Conservation (phyloP, 2,113 vertebrate species). For the Pampusana beccarii region DNA sequence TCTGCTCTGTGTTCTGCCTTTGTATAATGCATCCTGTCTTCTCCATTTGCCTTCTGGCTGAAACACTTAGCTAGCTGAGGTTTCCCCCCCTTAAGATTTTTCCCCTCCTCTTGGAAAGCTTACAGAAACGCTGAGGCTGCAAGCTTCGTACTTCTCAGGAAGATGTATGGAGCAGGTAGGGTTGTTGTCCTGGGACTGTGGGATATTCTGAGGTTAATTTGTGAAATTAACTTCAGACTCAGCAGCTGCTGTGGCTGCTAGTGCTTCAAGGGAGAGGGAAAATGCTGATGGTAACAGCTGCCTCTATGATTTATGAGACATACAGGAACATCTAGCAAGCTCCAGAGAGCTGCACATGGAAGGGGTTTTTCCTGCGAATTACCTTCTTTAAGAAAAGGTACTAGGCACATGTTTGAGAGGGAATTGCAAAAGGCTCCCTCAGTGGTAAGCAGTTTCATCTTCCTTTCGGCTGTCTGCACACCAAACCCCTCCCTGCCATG, state of each 20-base stretch:
- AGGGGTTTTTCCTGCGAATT: conserved; percentile 42
- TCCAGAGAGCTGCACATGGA: conserved; percentile 11
- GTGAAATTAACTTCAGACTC: conserved; percentile 55
- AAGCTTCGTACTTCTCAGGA: not conserved
- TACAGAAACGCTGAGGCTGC: conserved; percentile 28
- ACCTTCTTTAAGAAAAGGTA: not conserved
- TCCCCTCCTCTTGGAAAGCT: not conserved
- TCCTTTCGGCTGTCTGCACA: not conserved
- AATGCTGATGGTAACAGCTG: conserved; percentile 59
- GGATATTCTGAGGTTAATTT: conserved; percentile 54
- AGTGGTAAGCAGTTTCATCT: not conserved
- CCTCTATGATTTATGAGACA: conserved; percentile 49
- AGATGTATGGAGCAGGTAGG: not conserved
- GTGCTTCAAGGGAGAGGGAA: conserved; percentile 34
- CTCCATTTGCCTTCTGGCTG: not conserved
- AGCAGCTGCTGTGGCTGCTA: conserved; percentile 29
- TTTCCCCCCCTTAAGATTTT: not conserved
- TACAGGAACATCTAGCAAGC: not conserved
- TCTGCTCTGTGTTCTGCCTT: not conserved
- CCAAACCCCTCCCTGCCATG: not conserved
- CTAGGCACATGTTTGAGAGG: not conserved
- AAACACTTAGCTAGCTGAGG: not conserved
- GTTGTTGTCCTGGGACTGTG: conserved; percentile 29
- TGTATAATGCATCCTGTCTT: not conserved
- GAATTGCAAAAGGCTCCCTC: not conserved